A percentile compares a stretch with the other conserved stretches of the same genome.
Conservation (phyloP, 2,888 invertebrate species). For the Drosophila suboccidentalis region DNA sequence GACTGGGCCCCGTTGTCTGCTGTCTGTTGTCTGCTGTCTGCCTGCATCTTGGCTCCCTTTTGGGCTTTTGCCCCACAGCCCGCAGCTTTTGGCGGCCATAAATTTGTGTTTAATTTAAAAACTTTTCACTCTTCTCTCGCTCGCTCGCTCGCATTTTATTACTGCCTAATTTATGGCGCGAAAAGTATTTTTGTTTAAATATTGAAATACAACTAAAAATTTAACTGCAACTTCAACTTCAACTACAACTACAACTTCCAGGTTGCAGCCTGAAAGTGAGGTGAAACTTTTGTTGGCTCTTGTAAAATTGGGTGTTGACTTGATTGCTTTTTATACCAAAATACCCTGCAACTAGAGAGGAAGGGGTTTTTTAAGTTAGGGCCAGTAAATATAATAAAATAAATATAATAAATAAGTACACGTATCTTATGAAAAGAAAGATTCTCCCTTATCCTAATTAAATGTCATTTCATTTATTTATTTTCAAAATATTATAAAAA, state of each 20-base stretch:
- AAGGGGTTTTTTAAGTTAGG: background rate
- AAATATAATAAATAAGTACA: too few species aligned
- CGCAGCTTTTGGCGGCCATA: slow-evolving; percentile 73
- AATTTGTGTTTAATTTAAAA: slow-evolving; percentile 74
- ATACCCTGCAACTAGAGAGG: background rate
- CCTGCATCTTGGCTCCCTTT: slow-evolving; percentile 27
- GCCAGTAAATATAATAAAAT: too few species aligned
- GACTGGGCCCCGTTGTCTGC: background rate
- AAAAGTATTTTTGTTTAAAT: slow-evolving; percentile 67
- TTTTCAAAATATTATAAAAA: background rate
- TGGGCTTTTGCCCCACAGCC: slow-evolving; percentile 73
- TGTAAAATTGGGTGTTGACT: slow-evolving; percentile 72
- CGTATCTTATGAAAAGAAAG: too few species aligned
- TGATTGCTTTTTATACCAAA: slow-evolving; percentile 52
- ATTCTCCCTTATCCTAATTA: too few species aligned
- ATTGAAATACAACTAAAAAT: slow-evolving; percentile 33
- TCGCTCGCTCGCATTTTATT: slow-evolving; percentile 56
- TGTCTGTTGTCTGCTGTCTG: background rate
- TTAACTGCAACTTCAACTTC: background rate
- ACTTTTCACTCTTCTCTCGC: slow-evolving; percentile 66
- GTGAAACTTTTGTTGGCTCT: slow-evolving; percentile 56
- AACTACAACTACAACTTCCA: slow-evolving; percentile 5
- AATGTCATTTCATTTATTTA: background rate
- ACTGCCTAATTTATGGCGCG: slow-evolving; percentile 68
- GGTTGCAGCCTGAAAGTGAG: slow-evolving; percentile 31